A percentile compares a stretch with the other conserved stretches of the same genome.
Conservation (phyloP, 2,888 invertebrate species). For the Cataglyphis livida region DNA sequence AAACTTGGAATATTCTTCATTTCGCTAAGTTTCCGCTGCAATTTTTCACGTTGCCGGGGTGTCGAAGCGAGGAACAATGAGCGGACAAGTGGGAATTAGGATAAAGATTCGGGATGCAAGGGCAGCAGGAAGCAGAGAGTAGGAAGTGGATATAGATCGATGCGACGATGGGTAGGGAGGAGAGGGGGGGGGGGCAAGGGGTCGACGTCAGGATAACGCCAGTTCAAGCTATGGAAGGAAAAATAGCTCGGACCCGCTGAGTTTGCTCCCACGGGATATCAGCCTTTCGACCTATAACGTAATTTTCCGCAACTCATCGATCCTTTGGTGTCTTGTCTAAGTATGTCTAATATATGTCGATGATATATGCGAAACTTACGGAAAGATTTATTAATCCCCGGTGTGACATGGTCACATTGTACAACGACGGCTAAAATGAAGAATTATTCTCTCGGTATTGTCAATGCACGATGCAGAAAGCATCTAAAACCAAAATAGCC, state of each 20-base stretch:
- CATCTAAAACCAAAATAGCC: background rate
- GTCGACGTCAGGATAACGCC: constrained; percentile 57
- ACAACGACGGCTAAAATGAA: constrained; percentile 23
- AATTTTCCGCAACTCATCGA: constrained; percentile 66
- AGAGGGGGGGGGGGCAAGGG: background rate
- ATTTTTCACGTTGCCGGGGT: constrained; percentile 35
- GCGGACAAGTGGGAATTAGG: constrained; percentile 58
- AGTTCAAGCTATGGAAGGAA: constrained; percentile 62
- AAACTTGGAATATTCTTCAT: constrained; percentile 33
- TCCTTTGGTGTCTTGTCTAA: constrained; percentile 58
- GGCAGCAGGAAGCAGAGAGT: constrained; percentile 57
- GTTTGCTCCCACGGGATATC: constrained; percentile 74
- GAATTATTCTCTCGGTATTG: constrained; percentile 42
- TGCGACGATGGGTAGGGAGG: background rate
- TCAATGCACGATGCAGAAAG: constrained; percentile 4
- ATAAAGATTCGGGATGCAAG: constrained; percentile 60
- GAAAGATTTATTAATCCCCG: constrained; percentile 49
- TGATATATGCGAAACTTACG: constrained; percentile 46
- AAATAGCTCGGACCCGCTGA: constrained; percentile 72
- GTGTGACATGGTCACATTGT: background rate
- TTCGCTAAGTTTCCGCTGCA: background rate
- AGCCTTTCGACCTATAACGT: constrained; percentile 59
- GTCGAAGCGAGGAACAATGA: constrained; percentile 56
- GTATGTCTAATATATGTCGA: constrained; percentile 56
- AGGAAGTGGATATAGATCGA: constrained; percentile 45